Conservation (phyloP, 2,113 vertebrate species). For the Micronisus gabar region DNA sequence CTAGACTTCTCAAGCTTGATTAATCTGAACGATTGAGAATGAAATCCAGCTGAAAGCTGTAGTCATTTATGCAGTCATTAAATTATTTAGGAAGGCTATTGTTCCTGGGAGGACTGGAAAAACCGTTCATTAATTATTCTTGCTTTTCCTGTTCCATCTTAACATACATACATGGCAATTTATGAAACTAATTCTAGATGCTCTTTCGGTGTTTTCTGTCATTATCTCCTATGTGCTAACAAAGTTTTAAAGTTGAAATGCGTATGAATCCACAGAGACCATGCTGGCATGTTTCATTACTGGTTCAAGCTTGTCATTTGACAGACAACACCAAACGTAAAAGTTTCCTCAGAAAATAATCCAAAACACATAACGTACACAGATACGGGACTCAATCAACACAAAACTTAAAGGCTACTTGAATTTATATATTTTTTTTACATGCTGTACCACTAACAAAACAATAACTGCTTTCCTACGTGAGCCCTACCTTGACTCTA, state of each 20-base stretch:
- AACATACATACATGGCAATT: fast-evolving
- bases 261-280: not conserved
- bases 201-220: not conserved
- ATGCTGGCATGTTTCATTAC: not conserved
- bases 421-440: not conserved
- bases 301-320: not conserved
- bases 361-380: not conserved
- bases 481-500: not conserved
- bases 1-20: not conserved
- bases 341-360: slow-evolving; percentile 10
- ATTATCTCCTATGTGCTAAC: not conserved
- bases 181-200: not conserved
- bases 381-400: not conserved
- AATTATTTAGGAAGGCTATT: not conserved
- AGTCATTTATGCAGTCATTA: not conserved
- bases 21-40: not conserved
- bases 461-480: not conserved
- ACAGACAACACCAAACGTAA: not conserved
- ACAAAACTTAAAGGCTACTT: not conserved
- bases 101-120: not conserved
- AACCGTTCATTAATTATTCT: not conserved
- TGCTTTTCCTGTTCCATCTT: not conserved
- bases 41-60: not conserved
- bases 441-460: not conserved
- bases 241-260: slow-evolving; percentile 15